These are phyloP conservation scores for Mactra quadrangularis DNA, from an alignment of 1,140 invertebrate species.

Conservation along the genomic window DNA sequence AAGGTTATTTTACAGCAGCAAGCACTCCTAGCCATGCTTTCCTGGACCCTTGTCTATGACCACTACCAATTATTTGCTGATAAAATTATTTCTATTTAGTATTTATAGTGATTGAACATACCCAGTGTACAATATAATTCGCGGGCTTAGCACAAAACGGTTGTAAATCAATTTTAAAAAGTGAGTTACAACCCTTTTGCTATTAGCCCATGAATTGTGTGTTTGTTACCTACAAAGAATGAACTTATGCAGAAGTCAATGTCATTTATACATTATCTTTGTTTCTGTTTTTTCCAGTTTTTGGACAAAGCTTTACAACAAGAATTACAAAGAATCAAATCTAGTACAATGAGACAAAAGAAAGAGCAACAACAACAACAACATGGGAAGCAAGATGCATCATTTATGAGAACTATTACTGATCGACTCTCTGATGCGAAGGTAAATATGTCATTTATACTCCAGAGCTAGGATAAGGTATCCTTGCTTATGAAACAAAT, in stretches of 20 bases:
- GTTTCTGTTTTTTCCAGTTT: constrained; percentile 73
- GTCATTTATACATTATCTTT: no score
- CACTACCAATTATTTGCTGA: background rate
- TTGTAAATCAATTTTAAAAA: no score
- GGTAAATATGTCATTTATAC: constrained; percentile 45
- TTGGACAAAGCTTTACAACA: constrained; percentile 76
- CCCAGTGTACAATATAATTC: no score
- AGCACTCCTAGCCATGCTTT: no score
- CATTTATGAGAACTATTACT: constrained; percentile 76
- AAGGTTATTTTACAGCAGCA: no score
- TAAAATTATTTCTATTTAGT: background rate
- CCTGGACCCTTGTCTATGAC: no score
- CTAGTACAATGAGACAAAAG: constrained; percentile 75
- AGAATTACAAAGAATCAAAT: constrained; percentile 79
- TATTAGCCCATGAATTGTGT: no score
- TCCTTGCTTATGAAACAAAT: constrained; percentile 29
- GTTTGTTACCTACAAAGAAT: no score
- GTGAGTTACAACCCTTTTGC: no score
- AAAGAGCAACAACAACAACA: constrained; percentile 66
- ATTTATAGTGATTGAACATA: no score
- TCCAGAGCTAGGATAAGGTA: background rate
- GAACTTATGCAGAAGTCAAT: no score
- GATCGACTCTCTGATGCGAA: constrained; percentile 79
- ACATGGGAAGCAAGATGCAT: constrained; percentile 48
- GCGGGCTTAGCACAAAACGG: no score